Evolutionary conservation across 2,113 vertebrate genomes (phyloP), one percentile per base, ranked within the genome.

Genomic region (Oxygymnocypris stewartii): DNA sequence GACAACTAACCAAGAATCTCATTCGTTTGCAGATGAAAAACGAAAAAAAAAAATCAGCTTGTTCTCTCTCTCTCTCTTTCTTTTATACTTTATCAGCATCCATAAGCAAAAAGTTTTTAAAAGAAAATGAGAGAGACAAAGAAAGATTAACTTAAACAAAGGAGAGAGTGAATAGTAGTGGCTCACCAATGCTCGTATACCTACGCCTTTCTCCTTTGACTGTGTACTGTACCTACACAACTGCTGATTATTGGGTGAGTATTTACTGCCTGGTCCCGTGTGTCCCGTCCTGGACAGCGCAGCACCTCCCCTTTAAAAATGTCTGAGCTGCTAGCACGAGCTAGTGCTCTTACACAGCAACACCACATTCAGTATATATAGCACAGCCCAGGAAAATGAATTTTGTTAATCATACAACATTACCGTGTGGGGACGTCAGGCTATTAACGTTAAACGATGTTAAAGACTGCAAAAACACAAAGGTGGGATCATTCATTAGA

Each of bases 191-290:
- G 94, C 95, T 97, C 95, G 97, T 95, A 99, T 98, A 99, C 98
- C 98, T 99, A 99, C 98, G 98, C 95, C 97, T 97, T 97, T 96
- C 97, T 96, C 89, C 95, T 92, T 93, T 94, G 91, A 92, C 93
- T 94, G 92, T 94, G 94, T 97, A 98, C 97, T 93, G 94, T 97
- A 99, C 97, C 98, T 99, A 99, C 98, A 95, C 94, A 95, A 98
- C 97, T 97, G 97, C 95, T 97, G 98, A 97, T 98, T 98, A 96
- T 98, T 97, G 95, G 92, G 95, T 97, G 98, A 96, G 97, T 97
- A 99, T 99, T 98, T 99, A 99, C 97, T 98, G 97, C 97, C 97
- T 96, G 95, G 97, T 98, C 96, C 98, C 95, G 97, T 97, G 97
- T 97, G 93, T 90, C 90, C 92, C 88, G 84, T 98, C 97, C 97